A percentile compares a stretch with the other conserved stretches of the same genome.
These are phyloP conservation scores for Momotus momota DNA, from an alignment of 2,797 vertebrate species.

Conservation along the genomic window DNA sequence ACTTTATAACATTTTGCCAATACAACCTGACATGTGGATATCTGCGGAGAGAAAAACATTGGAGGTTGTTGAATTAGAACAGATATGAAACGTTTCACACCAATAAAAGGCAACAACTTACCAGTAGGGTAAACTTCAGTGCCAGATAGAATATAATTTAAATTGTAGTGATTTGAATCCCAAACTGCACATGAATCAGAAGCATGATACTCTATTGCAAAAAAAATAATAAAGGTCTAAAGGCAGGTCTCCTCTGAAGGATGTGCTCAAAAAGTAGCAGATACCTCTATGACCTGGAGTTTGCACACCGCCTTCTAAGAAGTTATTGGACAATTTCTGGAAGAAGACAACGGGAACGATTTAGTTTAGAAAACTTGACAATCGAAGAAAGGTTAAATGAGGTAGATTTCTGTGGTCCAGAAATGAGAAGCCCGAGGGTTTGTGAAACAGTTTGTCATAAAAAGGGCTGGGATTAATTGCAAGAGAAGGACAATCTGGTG, in stretches of 20 bases:
- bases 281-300: background rate
- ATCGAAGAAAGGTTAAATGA: background rate
- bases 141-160: background rate
- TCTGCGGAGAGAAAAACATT: background rate
- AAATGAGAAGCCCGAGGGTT: background rate
- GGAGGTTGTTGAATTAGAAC: background rate
- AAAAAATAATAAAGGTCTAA: background rate
- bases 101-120: background rate
- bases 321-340: background rate
- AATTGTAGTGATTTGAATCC: background rate
- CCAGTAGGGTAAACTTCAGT: background rate
- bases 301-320: background rate
- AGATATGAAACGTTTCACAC: background rate
- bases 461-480: background rate
- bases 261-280: background rate
- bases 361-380: background rate
- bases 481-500: background rate
- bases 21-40: background rate
- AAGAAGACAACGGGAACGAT: background rate
- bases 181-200: background rate
- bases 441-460: background rate
- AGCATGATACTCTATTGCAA: background rate
- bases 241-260: background rate
- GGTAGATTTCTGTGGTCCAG: background rate
- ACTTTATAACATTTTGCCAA: conserved; percentile 7